Evolutionary conservation across 2,888 invertebrate genomes (phyloP).

Genomic region (Micoletzkya japonica): DNA sequence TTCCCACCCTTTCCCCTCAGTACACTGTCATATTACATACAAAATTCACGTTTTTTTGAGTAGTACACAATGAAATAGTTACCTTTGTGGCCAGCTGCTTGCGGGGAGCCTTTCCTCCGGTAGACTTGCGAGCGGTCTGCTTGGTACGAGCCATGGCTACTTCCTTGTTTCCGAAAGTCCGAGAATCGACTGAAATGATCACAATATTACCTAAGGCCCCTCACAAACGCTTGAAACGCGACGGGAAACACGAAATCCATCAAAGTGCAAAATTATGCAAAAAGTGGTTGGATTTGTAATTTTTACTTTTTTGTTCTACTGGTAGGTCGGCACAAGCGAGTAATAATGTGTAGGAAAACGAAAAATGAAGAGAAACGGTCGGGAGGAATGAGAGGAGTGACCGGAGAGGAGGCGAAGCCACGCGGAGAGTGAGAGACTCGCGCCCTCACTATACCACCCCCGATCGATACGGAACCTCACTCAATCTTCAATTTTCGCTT

Average conservation of each 20-base stretch:
- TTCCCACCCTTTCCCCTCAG: no score
- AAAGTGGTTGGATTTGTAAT: no score
- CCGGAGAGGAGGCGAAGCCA: not conserved
- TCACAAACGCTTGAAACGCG: no score
- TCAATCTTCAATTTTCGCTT: not conserved
- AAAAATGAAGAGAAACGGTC: not conserved
- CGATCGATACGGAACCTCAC: conserved; percentile 24
- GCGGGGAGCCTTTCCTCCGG: conserved; percentile 57
- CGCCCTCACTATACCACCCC: not conserved
- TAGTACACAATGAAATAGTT: no score
- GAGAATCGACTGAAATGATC: not conserved
- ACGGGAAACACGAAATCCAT: no score
- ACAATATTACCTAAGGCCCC: not conserved
- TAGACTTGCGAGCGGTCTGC: conserved; percentile 57
- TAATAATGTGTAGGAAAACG: not conserved
- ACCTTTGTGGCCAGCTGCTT: conserved; percentile 61
- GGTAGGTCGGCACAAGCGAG: no score
- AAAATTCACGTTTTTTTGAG: no score
- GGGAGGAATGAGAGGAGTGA: not conserved
- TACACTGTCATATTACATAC: no score
- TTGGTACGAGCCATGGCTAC: conserved; percentile 55
- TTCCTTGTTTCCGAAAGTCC: not conserved
- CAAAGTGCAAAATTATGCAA: no score
- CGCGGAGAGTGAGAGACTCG: not conserved
- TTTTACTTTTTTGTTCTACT: no score